Evolutionary conservation across 2,797 vertebrate genomes (phyloP).

Genomic region (Periophthalmus magnuspinnatus): DNA sequence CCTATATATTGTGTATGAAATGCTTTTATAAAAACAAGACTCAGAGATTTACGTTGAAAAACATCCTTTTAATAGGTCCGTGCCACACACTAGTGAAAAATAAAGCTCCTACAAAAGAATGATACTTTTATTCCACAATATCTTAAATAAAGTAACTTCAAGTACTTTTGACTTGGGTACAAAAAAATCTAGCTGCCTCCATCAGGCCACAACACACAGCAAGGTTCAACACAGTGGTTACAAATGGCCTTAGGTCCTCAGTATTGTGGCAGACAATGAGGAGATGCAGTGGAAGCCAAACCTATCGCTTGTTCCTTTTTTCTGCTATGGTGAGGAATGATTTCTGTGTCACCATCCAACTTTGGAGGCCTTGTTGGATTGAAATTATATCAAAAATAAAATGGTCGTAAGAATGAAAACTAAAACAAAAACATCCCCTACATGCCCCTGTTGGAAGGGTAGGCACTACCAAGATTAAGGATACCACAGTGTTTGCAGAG

Average conservation of each 20-base stretch:
- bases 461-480: slow-evolving; percentile 99
- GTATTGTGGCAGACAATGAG: slow-evolving; percentile 87
- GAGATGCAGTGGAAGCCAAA: slow-evolving; percentile 83
- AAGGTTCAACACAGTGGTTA: slow-evolving; percentile 97
- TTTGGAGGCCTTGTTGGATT: slow-evolving; percentile 93
- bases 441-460: slow-evolving; percentile 97
- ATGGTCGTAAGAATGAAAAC: slow-evolving; percentile 71
- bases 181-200: slow-evolving; percentile 98
- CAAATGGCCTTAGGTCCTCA: slow-evolving; percentile 89
- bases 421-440: slow-evolving; percentile 95
- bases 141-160: slow-evolving; percentile 99
- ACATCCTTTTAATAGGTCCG: slow-evolving; percentile 99
- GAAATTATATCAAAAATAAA: slow-evolving; percentile 87
- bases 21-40: slow-evolving; percentile 62
- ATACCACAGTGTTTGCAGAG: slow-evolving; percentile 99
- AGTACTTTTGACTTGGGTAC: slow-evolving; percentile 99
- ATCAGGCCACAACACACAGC: slow-evolving; percentile 96
- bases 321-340: slow-evolving; percentile 83
- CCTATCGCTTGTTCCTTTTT: slow-evolving; percentile 68
- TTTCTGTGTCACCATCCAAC: slow-evolving; percentile 82
- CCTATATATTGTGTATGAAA: background rate
- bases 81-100: slow-evolving; percentile 99
- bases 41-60: slow-evolving; percentile 85
- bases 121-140: slow-evolving; percentile 99
- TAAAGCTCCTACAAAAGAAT: slow-evolving; percentile 99